phyloP scores from a whole-genome alignment of 2,113 vertebrate species.

The Microtus richardsoni region DNA sequence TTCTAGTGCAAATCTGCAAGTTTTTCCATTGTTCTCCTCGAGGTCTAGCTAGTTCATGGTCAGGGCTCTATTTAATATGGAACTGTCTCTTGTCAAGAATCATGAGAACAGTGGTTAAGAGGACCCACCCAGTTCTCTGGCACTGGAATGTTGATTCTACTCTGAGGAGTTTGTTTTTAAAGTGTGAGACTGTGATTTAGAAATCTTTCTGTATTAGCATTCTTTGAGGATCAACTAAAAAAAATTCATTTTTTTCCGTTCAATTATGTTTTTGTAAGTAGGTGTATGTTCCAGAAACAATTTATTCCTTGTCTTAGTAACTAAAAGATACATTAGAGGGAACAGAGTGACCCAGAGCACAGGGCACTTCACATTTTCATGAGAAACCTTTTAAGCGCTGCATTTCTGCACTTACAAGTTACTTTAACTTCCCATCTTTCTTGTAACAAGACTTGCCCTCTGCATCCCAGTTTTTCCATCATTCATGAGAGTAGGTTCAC shows the following conservation, averaged over 20 bases:
- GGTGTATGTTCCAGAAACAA: conserved; percentile 27
- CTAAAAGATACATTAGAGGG: conserved; percentile 45
- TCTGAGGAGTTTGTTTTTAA: neutral
- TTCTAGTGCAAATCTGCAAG: conserved; percentile 62
- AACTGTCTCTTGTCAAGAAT: conserved; percentile 36
- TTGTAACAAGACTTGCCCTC: conserved; percentile 56
- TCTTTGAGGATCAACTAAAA: conserved; percentile 43
- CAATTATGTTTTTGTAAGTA: conserved; percentile 19
- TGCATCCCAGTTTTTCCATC: conserved; percentile 31
- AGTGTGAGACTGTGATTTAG: neutral
- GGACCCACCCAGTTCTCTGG: neutral
- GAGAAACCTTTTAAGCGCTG: conserved; percentile 69
- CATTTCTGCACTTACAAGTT: conserved; percentile 70
- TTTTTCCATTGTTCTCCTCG: conserved; percentile 68
- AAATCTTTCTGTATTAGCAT: conserved; percentile 23
- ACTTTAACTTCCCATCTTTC: conserved; percentile 72
- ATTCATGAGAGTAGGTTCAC: conserved; percentile 63
- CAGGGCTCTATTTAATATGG: conserved; percentile 52
- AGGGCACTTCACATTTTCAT: conserved; percentile 51
- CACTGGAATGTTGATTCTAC: neutral
- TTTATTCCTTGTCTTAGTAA: conserved; percentile 33
- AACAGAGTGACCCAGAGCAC: conserved; percentile 39
- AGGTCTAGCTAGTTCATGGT: conserved; percentile 57
- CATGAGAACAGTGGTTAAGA: conserved; percentile 55
- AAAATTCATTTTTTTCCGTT: conserved; percentile 3